Evolutionary conservation across 1,140 invertebrate species (phyloP).

Genomic region (Chlorops oryzae): DNA sequence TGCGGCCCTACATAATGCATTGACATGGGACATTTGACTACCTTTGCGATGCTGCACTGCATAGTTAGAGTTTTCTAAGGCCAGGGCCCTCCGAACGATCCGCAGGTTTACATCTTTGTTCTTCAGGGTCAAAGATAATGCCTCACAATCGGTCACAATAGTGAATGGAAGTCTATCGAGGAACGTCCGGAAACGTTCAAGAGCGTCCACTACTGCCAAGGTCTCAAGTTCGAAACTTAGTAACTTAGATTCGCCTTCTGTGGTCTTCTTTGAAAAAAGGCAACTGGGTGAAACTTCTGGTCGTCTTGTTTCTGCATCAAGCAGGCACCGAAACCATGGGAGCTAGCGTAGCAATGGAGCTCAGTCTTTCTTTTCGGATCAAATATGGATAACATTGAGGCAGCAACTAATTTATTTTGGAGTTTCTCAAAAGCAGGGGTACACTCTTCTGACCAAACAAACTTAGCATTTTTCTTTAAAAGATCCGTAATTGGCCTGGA

Average conservation of each 20-base stretch:
- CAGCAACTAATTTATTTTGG: too few relatives aligned
- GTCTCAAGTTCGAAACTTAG: constrained; percentile 47
- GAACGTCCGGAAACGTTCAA: constrained; percentile 31
- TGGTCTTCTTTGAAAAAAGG: constrained; percentile 32
- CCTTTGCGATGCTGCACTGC: neutral
- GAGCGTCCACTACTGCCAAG: constrained; percentile 46
- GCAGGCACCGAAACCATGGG: constrained; percentile 21
- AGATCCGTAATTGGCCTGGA: constrained; percentile 22
- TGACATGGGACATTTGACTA: neutral
- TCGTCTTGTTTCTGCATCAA: constrained; percentile 20
- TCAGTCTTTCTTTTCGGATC: too few relatives aligned
- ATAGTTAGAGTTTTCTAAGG: neutral
- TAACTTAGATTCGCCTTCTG: constrained; percentile 41
- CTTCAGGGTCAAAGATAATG: constrained; percentile 22
- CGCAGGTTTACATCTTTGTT: constrained; percentile 24
- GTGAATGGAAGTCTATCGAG: constrained; percentile 42
- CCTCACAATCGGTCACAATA: constrained; percentile 33
- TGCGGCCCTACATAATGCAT: constrained; percentile 3
- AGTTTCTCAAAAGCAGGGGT: too few relatives aligned
- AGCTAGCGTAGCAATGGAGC: constrained; percentile 24
- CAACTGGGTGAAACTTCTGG: constrained; percentile 7
- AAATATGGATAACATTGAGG: too few relatives aligned
- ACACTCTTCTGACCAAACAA: constrained; percentile 21
- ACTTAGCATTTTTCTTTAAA: constrained; percentile 21
- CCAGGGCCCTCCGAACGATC: constrained; percentile 22